Evolutionary conservation across 2,797 vertebrate genomes (phyloP).

Genomic region (Mycteria americana): DNA sequence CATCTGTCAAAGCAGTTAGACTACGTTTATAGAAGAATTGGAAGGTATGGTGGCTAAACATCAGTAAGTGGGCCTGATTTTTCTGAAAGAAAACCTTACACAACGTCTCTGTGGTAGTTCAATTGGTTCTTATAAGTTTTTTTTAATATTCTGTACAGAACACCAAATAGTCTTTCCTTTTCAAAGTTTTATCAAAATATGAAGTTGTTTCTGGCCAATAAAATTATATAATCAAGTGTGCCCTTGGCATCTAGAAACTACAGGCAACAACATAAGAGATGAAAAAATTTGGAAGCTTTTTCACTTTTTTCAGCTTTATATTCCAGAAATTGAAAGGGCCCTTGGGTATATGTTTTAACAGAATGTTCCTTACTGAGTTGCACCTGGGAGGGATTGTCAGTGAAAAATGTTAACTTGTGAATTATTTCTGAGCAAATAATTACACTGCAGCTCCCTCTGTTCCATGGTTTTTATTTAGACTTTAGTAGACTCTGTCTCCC

Average conservation of each 20-base stretch:
- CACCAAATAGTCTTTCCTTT: neutral
- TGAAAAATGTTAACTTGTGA: constrained; percentile 50
- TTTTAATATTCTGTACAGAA: neutral
- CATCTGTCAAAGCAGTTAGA: neutral
- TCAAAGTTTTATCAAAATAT: neutral
- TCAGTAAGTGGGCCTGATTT: neutral
- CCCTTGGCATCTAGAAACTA: neutral
- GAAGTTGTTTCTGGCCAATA: neutral
- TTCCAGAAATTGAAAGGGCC: constrained; percentile 3
- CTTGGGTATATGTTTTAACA: neutral
- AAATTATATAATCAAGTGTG: neutral
- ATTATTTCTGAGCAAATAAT: constrained; percentile 50
- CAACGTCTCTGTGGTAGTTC: neutral
- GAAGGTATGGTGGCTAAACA: neutral
- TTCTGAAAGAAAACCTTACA: neutral
- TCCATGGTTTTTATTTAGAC: neutral
- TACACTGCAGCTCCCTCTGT: constrained; percentile 1
- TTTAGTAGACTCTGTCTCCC: constrained; percentile 15
- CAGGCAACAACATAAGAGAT: neutral
- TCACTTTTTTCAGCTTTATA: neutral
- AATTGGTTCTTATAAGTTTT: neutral
- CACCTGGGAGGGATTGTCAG: neutral
- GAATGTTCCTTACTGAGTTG: neutral
- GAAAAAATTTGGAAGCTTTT: neutral
- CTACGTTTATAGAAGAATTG: neutral